phyloP scores from a whole-genome alignment of 2,113 vertebrate species.

The Gallinago media region DNA sequence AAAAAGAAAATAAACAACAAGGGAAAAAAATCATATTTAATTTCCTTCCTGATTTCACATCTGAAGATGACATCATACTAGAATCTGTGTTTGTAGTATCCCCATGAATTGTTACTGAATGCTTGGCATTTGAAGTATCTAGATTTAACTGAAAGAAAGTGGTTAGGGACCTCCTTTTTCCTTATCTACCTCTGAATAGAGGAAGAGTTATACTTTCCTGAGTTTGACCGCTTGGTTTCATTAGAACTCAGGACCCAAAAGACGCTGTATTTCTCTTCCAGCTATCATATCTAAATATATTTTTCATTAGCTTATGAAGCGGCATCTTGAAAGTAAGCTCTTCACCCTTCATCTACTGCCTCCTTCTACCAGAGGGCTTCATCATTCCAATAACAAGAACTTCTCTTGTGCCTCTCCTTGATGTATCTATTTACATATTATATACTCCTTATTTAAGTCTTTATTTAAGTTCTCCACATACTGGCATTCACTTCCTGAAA shows the following conservation, averaged over 20 bases:
- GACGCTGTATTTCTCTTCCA: not conserved
- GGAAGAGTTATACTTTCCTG: not conserved
- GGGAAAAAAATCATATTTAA: not conserved
- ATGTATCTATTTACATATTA: not conserved
- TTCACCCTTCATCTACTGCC: not conserved
- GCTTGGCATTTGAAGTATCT: not conserved
- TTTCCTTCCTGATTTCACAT: not conserved
- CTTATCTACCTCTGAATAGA: accelerated
- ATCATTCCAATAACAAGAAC: not conserved
- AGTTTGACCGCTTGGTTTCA: not conserved
- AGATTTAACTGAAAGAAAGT: not conserved
- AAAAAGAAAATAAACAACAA: not conserved
- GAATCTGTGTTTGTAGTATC: not conserved
- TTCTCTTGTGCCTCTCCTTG: not conserved
- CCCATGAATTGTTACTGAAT: not conserved
- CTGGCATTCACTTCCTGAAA: not conserved
- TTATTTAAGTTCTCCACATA: not conserved
- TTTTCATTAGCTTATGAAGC: not conserved
- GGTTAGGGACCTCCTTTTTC: accelerated
- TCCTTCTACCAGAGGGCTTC: not conserved
- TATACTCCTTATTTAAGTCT: not conserved
- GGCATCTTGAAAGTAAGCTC: not conserved
- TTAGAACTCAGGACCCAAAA: not conserved
- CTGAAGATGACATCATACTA: not conserved
- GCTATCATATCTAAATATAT: not conserved